A percentile compares a stretch with the other conserved stretches of the same genome.
phyloP scores from a whole-genome alignment of 2,113 vertebrate species.

The Aegithalos caudatus region DNA sequence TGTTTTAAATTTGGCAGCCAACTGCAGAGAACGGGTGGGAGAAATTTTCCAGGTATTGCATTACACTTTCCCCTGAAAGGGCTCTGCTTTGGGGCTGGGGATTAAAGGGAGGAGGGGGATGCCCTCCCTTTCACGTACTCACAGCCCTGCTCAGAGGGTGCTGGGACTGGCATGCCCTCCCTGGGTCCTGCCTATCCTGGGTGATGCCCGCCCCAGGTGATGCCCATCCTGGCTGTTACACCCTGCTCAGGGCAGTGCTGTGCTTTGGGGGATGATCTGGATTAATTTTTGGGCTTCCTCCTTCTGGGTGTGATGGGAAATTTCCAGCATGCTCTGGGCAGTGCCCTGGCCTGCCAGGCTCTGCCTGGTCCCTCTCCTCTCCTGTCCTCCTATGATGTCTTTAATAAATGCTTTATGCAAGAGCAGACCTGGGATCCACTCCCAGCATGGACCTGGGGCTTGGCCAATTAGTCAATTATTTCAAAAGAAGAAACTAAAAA shows the following conservation, averaged over 20 bases:
- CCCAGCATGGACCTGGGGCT: conserved; percentile 28
- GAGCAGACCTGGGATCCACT: conserved; percentile 32
- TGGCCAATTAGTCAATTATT: conserved; percentile 42
- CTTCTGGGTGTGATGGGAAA: conserved; percentile 40
- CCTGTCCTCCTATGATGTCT: neutral
- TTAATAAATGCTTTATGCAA: conserved; percentile 21
- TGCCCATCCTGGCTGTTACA: neutral
- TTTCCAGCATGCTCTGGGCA: neutral
- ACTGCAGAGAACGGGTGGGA: conserved; percentile 38
- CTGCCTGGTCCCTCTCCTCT: neutral
- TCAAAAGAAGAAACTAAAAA: conserved; percentile 4
- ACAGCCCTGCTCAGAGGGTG: rapidly evolving
- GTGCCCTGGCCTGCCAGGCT: neutral
- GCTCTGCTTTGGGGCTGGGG: conserved; percentile 46
- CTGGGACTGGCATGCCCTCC: neutral
- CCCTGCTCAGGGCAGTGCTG: neutral
- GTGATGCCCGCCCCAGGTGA: neutral
- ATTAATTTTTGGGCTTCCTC: conserved; percentile 30
- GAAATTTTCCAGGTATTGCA: conserved; percentile 66
- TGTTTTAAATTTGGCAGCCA: conserved; percentile 63
- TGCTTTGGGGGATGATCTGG: neutral
- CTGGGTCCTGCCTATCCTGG: neutral
- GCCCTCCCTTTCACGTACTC: rapidly evolving
- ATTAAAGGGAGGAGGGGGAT: neutral
- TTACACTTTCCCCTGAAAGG: conserved; percentile 62